Base-by-base conservation (phyloP, 2,888 invertebrate species). In the Hypsopygia costalis region DNA sequence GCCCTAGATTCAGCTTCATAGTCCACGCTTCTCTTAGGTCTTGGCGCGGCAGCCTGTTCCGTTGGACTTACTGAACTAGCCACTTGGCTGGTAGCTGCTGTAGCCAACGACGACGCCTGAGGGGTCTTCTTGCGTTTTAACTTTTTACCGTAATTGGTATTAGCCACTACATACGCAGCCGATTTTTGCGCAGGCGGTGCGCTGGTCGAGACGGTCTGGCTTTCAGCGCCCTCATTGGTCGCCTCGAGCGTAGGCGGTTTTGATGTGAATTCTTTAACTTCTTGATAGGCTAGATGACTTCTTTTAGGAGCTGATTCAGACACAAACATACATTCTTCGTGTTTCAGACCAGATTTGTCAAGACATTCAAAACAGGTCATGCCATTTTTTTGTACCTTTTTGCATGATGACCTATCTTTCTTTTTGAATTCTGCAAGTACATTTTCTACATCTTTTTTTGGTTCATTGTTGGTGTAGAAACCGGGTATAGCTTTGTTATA, bases 291-390 rank as follows among this genome's bases (percentile, higher is more conserved):
- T 51, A 93, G 75, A 63, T 92, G 92, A 40, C 91, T 91, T 35
- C 90, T 89, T 62, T 91, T 89, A 0, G 93, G 93, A 30, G 92
- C 91, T 0, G 92, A 92, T 55, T 93, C 93, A 0, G 93, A 93
- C 6, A 94, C 90, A 72, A 91, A 94, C 92, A 94, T 94, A 64
- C 95, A 95, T 69, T 95, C 94, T 72, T 95, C 94, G 58, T 94
- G 92, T 68, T 93, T 92, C 36, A 92, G 82, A 0, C 94, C 94
- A 36, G 91, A 89, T 51, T 92, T 90, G 58, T 94, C 93, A 2
- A 91, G 77, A 65, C 95, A 95, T 52, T 93, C 90, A 67, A 91
- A 94, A 64, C 95, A 95, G 0, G 94, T 94, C 93, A 94, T 93
- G 29, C 93, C 93, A 52, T 93, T 92, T 59, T 93, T 93, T 47